Conservation (phyloP, 2,113 vertebrate species). For the Sterrhoptilus dennistouni region DNA sequence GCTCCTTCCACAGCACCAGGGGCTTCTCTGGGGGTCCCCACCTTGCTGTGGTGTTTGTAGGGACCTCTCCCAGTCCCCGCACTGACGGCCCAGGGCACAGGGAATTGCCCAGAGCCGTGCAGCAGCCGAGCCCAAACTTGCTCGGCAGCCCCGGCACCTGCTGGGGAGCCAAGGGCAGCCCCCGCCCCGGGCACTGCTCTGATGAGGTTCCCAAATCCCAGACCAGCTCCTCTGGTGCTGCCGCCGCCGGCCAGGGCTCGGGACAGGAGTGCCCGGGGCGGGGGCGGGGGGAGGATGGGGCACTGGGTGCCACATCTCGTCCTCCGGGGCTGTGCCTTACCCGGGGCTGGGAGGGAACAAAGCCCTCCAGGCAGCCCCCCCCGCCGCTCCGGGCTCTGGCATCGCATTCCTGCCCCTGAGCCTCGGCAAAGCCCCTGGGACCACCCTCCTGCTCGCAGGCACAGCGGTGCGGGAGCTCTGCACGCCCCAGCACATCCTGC, state of each 20-base stretch:
- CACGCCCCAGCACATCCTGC: not conserved
- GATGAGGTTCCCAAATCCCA: not conserved
- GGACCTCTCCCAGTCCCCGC: not conserved
- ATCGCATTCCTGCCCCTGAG: not conserved
- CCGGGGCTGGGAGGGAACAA: not conserved
- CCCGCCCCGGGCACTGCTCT: not conserved
- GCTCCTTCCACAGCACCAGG: not conserved
- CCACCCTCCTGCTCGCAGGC: not conserved
- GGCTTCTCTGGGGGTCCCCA: not conserved
- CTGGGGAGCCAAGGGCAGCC: not conserved
- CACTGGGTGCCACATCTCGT: not conserved
- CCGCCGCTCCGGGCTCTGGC: not conserved
- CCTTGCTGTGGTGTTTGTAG: not conserved
- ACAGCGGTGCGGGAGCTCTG: not conserved
- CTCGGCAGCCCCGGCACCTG: not conserved
- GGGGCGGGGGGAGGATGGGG: not conserved
- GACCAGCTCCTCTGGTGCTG: not conserved
- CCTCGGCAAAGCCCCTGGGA: not conserved
- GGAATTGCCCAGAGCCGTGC: not conserved
- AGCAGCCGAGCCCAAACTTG: not conserved
- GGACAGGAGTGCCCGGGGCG: not conserved
- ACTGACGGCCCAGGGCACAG: fast-evolving
- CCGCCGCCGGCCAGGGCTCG: not conserved
- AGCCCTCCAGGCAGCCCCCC: not conserved
- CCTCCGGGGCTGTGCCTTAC: not conserved